Conservation (phyloP, 2,888 invertebrate species). For the Drosophila meridiana region DNA sequence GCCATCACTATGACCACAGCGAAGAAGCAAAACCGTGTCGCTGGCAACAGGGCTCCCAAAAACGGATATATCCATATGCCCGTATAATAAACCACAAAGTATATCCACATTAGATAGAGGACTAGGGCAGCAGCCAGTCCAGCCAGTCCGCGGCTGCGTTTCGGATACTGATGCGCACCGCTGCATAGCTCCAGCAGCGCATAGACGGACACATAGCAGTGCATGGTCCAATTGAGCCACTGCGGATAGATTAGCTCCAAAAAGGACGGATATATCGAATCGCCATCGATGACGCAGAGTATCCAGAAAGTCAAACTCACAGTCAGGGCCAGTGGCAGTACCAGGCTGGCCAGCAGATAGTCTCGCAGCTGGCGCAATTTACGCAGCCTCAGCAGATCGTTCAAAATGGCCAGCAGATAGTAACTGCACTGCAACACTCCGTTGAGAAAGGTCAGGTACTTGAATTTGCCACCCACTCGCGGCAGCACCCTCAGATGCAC, state of each 20-base stretch:
- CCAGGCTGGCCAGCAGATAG: constrained; percentile 46
- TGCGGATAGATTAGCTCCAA: constrained; percentile 47
- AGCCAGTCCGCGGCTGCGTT: constrained; percentile 11
- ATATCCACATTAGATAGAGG: constrained; percentile 43
- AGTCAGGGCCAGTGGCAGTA: constrained; percentile 18
- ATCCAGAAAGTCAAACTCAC: constrained; percentile 57
- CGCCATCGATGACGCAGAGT: constrained; percentile 12
- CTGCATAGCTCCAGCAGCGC: constrained; percentile 31
- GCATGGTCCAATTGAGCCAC: constrained; percentile 60
- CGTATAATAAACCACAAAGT: constrained; percentile 23
- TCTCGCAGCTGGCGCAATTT: constrained; percentile 27
- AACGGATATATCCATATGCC: constrained; percentile 61
- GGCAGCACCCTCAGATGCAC: constrained; percentile 26
- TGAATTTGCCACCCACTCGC: constrained; percentile 61
- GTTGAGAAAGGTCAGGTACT: constrained; percentile 59
- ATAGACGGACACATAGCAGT: constrained; percentile 39
- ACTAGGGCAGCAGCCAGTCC: constrained; percentile 1
- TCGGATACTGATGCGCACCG: constrained; percentile 47
- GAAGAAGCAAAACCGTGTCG: constrained; percentile 34
- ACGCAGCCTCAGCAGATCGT: constrained; percentile 21
- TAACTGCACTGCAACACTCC: constrained; percentile 48
- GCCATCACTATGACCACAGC: constrained; percentile 22
- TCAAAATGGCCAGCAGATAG: constrained; percentile 40
- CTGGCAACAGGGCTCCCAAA: constrained; percentile 15
- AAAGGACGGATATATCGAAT: constrained; percentile 20